Percentiles rank a stretch among this genome's conserved stretches.
Conservation (phyloP, 2,888 invertebrate species). For the Cabera pusaria region DNA sequence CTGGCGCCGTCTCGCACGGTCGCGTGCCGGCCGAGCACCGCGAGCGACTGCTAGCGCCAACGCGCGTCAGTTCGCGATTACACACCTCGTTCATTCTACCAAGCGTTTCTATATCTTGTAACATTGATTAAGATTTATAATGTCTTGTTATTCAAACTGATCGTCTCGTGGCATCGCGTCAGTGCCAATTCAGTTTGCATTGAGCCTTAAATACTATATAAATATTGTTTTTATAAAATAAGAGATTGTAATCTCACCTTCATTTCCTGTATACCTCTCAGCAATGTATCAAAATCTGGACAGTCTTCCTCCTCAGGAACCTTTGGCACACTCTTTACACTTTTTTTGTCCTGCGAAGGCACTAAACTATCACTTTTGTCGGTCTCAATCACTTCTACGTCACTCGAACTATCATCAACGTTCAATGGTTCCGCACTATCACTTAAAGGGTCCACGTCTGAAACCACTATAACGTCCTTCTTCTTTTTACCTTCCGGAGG, state of each 20-base stretch:
- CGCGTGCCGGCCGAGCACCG: too few relatives aligned
- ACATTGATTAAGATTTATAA: too few relatives aligned
- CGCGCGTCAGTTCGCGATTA: too few relatives aligned
- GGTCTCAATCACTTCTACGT: slow-evolving; percentile 69
- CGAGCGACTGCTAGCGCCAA: too few relatives aligned
- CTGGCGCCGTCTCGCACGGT: too few relatives aligned
- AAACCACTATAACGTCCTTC: slow-evolving; percentile 67
- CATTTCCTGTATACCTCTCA: slow-evolving; percentile 70
- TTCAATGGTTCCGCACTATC: slow-evolving; percentile 60
- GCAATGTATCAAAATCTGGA: slow-evolving; percentile 55
- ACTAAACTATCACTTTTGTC: slow-evolving; percentile 69
- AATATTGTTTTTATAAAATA: too few relatives aligned
- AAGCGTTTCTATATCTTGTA: too few relatives aligned
- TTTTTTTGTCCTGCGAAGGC: slow-evolving; percentile 57
- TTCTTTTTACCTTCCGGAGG: slow-evolving; percentile 71
- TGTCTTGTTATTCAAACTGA: too few relatives aligned
- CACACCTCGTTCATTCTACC: too few relatives aligned
- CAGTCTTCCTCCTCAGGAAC: slow-evolving; percentile 45
- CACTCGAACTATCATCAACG: slow-evolving; percentile 77
- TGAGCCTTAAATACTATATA: too few relatives aligned
- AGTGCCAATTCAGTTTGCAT: too few relatives aligned
- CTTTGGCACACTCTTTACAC: slow-evolving; percentile 45
- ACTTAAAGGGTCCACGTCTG: slow-evolving; percentile 65
- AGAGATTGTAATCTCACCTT: slow-evolving; percentile 61
- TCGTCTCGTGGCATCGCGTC: too few relatives aligned